Percentiles rank a stretch among this genome's conserved stretches.
These are phyloP conservation scores for Jaculus jaculus DNA, from an alignment of 2,113 vertebrate genomes.

Conservation along the genomic window DNA sequence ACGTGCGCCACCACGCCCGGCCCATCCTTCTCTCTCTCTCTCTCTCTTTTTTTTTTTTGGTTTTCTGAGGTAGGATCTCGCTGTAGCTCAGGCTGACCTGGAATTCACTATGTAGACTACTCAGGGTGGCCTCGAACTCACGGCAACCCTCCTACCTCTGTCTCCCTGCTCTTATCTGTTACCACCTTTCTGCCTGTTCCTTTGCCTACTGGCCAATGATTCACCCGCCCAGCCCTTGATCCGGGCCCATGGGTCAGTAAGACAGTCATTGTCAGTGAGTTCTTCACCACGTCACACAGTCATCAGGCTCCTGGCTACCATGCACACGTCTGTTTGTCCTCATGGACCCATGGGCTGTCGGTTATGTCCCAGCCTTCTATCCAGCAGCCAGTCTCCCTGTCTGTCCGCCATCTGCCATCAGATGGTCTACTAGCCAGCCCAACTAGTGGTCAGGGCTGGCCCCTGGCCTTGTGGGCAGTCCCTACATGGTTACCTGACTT, in stretches of 20 bases:
- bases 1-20: no score
- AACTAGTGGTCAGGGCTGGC: background rate
- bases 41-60: no score
- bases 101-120: no score
- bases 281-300: background rate
- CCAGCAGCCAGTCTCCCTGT: background rate
- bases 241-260: background rate
- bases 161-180: background rate
- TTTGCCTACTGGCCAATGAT: background rate
- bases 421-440: background rate
- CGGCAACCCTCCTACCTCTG: no score
- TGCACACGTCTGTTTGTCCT: background rate
- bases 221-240: background rate
- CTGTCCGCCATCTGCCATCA: background rate
- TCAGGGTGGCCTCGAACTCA: no score
- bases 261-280: background rate
- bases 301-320: background rate
- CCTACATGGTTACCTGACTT: background rate
- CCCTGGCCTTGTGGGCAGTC: background rate
- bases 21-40: no score
- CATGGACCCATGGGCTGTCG: no score
- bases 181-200: background rate
- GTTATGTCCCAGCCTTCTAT: background rate
- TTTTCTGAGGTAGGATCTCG: no score
- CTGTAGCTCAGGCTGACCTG: no score